A percentile compares a stretch with the other conserved stretches of the same genome.
Conservation (phyloP, 2,113 vertebrate species). For the Verasper variegatus region DNA sequence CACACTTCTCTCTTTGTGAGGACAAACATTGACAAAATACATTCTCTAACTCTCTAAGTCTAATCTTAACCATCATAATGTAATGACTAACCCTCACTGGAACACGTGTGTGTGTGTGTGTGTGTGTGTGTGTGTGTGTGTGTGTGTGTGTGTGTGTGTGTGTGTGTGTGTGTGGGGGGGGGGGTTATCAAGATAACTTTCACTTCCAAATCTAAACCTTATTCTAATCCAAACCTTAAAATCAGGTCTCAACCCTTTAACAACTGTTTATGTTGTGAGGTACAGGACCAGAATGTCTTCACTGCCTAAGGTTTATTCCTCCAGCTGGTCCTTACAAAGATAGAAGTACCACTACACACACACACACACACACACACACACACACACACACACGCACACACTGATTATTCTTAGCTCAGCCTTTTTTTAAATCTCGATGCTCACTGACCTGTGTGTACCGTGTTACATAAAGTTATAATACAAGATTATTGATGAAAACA, state of each 20-base stretch:
- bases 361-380: neutral
- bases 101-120: no score
- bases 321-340: neutral
- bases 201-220: no score
- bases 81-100: neutral
- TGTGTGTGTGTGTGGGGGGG: no score
- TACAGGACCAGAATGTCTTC: no score
- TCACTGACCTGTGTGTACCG: conserved; percentile 44
- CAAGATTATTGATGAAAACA: conserved; percentile 5
- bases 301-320: no score
- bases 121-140: no score
- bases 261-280: no score
- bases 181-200: no score
- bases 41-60: no score
- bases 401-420: neutral
- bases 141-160: no score
- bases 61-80: no score
- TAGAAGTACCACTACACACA: neutral
- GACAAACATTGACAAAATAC: no score
- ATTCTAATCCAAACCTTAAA: neutral
- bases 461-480: conserved; percentile 33
- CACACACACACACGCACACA: neutral
- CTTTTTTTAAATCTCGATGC: conserved; percentile 27
- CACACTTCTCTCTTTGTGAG: neutral
- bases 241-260: neutral